Base-by-base conservation (phyloP, 2,113 vertebrate genomes). In the Oryzias melastigma region DNA sequence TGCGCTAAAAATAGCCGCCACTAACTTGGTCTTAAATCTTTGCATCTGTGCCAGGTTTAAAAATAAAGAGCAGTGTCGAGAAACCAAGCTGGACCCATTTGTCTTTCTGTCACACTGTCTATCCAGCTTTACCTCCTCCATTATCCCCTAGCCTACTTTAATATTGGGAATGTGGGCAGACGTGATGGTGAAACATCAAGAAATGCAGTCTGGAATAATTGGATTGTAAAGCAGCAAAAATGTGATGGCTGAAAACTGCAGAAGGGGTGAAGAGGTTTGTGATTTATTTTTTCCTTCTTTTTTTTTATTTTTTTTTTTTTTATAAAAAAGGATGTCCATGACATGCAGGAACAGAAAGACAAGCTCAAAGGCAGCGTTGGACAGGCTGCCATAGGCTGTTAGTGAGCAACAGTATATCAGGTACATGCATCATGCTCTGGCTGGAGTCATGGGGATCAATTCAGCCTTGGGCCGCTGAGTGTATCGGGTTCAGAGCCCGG, bases 1-100 rank as follows among this genome's bases (percentile, higher is more conserved):
- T 61, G 77, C 80, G 84, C 93, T 94, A 94, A 94, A 95, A 95
- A 96, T 94, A 96, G 80, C 85, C 25, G 55, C 76, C 86, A 87
- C 91, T 90, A 90, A 88, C 90, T 93, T 91, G 90, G 89, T 92
- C 91, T 91, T 92, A 92, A 91, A 91, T 93, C 90, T 91, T 86
- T 89, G 75, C 90, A 88, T 86, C 88, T 92, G 91, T 84, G 86
- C 92, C 90, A 90, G 76, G 73, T 89, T 85, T 90, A 93, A 94
- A 91, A 94, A 93, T 93, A 92, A 92, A 84, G 84, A 92, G 85
- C 85, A 86, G 87, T 71, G 85, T 90, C 84, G 81, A 78, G 81
- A 87, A 91, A 81, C 65, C 78, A 75, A 87, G 86, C 74, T 82
- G 85, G 81, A 84, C 7, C 83, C 85, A 85, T 90, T 90, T 89